These are phyloP conservation scores for Plagodis dolabraria DNA, from an alignment of 2,888 invertebrate species.

Conservation along the genomic window DNA sequence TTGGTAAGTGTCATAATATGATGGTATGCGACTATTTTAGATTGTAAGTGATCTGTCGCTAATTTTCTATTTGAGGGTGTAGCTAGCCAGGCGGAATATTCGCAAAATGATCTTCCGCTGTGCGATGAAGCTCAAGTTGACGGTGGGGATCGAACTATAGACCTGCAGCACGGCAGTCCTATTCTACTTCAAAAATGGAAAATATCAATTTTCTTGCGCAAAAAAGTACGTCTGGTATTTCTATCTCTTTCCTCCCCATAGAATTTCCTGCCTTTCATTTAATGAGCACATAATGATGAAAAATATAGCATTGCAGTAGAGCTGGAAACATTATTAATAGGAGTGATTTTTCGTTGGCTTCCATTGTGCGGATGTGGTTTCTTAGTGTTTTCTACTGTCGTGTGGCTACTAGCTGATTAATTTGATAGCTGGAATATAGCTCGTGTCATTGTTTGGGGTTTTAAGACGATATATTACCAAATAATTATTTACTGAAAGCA, in stretches of 20 bases:
- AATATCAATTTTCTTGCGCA: too few species aligned
- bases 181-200: too few species aligned
- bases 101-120: too few species aligned
- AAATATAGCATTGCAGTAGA: constrained; percentile 63
- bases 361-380: constrained; percentile 30
- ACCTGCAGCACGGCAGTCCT: too few species aligned
- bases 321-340: constrained; percentile 54
- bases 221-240: constrained; percentile 25
- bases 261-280: constrained; percentile 58
- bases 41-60: too few species aligned
- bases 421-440: background rate
- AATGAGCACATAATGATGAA: constrained; percentile 74
- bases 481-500: too few species aligned
- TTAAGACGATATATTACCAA: background rate
- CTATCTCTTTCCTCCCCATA: constrained; percentile 38
- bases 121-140: too few species aligned
- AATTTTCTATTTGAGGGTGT: too few species aligned
- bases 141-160: too few species aligned
- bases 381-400: constrained; percentile 22
- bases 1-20: too few species aligned
- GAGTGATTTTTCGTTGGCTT: constrained; percentile 49
- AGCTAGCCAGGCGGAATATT: too few species aligned
- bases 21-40: too few species aligned
- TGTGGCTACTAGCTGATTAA: constrained; percentile 2
- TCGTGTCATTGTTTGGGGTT: background rate